Evolutionary conservation across 2,888 invertebrate genomes (phyloP).

Genomic region (Cabera pusaria): DNA sequence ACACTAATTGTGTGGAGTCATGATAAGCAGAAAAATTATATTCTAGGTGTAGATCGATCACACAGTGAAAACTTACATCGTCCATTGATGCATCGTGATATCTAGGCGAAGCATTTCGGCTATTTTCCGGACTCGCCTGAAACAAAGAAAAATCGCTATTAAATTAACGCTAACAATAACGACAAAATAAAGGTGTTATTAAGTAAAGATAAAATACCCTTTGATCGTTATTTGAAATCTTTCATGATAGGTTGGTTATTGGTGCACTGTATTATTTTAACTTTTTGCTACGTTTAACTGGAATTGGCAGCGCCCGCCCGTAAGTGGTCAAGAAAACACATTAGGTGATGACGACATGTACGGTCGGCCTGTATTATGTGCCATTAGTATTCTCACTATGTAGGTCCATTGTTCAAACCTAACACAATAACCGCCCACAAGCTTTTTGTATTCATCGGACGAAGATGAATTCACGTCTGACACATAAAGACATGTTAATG

Average conservation of each 20-base stretch:
- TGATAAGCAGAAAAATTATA: no score
- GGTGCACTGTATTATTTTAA: conserved; percentile 1
- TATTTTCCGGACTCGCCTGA: conserved; percentile 79
- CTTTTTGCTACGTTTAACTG: conserved; percentile 11
- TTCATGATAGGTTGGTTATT: no score
- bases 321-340: conserved; percentile 19
- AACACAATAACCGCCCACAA: conserved; percentile 65
- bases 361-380: conserved; percentile 28
- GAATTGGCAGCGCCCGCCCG: conserved; percentile 13
- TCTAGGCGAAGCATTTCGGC: conserved; percentile 76
- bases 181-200: no score
- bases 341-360: conserved; percentile 24
- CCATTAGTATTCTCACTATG: conserved; percentile 66
- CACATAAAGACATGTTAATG: conserved; percentile 55
- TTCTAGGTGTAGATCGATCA: no score
- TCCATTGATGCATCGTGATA: conserved; percentile 79
- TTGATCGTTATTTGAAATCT: no score
- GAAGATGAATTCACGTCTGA: conserved; percentile 59
- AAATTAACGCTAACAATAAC: no score
- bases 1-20: no score
- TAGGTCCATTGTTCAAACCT: conserved; percentile 63
- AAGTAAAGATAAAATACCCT: no score
- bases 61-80: conserved; percentile 59
- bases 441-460: conserved; percentile 56
- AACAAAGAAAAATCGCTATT: conserved; percentile 46